phyloP scores from a whole-genome alignment of 2,797 vertebrate genomes.

The Crenuchus spilurus region DNA sequence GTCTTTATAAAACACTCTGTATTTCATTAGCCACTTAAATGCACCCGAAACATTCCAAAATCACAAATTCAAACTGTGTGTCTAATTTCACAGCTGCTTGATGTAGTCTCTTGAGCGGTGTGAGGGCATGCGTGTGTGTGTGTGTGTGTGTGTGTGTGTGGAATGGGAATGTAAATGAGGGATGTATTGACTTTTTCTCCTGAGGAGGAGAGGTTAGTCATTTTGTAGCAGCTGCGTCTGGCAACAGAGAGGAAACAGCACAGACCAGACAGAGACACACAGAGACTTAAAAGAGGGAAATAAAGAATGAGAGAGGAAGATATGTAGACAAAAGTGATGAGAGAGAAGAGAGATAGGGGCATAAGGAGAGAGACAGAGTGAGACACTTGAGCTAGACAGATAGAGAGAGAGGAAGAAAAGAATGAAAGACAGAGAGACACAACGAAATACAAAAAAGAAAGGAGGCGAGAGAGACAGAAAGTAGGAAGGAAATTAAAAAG shows the following conservation, averaged over 20 bases:
- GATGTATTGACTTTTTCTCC: constrained; percentile 52
- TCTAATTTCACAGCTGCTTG: constrained; percentile 78
- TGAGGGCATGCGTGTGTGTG: constrained; percentile 38
- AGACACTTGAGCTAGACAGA: background rate
- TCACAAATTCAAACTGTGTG: constrained; percentile 62
- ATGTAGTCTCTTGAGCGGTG: constrained; percentile 55
- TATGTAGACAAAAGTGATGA: background rate
- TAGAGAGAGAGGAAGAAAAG: background rate
- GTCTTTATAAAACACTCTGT: constrained; percentile 56
- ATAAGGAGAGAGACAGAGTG: constrained; percentile 10
- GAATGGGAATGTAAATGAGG: constrained; percentile 52
- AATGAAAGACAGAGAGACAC: background rate
- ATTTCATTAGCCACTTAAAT: constrained; percentile 67
- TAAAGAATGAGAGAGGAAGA: constrained; percentile 50
- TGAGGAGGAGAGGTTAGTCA: constrained; percentile 44
- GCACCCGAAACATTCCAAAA: constrained; percentile 59
- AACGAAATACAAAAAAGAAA: too few relatives aligned
- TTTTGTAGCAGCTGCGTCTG: constrained; percentile 73
- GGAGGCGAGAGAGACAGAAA: too few relatives aligned
- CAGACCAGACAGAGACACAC: too few relatives aligned
- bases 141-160: constrained; percentile 26
- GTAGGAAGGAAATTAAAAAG: too few relatives aligned
- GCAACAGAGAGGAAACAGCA: constrained; percentile 54
- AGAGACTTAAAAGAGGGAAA: constrained; percentile 61
- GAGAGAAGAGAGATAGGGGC: too few relatives aligned